Base-by-base conservation (phyloP, 2,888 invertebrate genomes). In the Microctonus hyperodae region DNA sequence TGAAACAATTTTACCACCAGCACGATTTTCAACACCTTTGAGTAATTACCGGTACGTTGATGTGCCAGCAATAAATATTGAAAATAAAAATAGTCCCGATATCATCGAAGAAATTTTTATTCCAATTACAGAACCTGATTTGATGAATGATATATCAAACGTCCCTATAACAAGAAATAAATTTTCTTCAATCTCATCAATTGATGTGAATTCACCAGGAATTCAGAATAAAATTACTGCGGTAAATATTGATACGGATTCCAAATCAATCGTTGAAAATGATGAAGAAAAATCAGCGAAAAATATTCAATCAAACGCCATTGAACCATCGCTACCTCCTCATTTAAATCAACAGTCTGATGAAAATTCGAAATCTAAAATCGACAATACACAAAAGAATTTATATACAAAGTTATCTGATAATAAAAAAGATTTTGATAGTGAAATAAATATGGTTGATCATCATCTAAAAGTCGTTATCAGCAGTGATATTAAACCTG, bases 21-120 rank as follows among this genome's bases (percentile, higher is more conserved):
- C 65, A 10, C 68, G 68, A 58, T 72, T 68, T 65, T 73, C 73
- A 16, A 73, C 73, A 9, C 73, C 72, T 20, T 58, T 73, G 61
- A 70, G 68, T n/a, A 69, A 70, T 37, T 58, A 60, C 55, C 37
- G 53, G 22, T 64, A 56, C 2, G 64, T 69, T 2, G 64, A 48
- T n/a, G 10, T n/a, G 2, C 23, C 23, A 37, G 16, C 5, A 2
- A n/a, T 10, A 13, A 62, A 62, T 37, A 25, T 35, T 37, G 59
- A 59, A 9, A 3, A 6, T 22, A 56, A 44, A 20, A 33, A 22
- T 35, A 61, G 23, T 51, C 13, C 5, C 13, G 35, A 50, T 33
- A 23, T 28, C 22, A 2, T 35, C 6, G 51, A 51, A n/a, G 51
- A 33, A 22, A 20, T 35, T 35, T 25, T 55, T 35, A 58, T 25